A percentile compares a stretch with the other conserved stretches of the same genome.
These are phyloP conservation scores for Andricus grossulariae DNA, from an alignment of 1,140 invertebrate genomes.

Conservation along the genomic window DNA sequence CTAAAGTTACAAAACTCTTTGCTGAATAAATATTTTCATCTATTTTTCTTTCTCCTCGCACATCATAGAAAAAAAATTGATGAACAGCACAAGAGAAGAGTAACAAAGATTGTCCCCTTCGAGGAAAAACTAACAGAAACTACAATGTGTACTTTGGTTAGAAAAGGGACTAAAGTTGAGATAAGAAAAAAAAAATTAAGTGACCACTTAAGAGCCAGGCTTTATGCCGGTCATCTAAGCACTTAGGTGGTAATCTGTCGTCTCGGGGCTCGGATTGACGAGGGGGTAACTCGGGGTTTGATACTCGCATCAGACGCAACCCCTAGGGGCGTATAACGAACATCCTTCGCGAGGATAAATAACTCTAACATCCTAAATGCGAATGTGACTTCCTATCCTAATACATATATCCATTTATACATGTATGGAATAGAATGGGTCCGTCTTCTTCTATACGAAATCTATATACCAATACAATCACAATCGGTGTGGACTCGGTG, in stretches of 20 bases:
- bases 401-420: background rate
- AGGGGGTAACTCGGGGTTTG: constrained; percentile 46
- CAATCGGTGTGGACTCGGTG: constrained; percentile 43
- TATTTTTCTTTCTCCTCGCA: too few relatives aligned
- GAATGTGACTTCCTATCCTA: constrained; percentile 19
- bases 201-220: constrained; percentile 57
- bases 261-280: constrained; percentile 40
- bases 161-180: background rate
- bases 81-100: too few relatives aligned
- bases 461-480: constrained; percentile 12
- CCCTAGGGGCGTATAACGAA: constrained; percentile 52
- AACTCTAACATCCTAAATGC: constrained; percentile 41
- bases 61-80: too few relatives aligned
- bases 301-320: constrained; percentile 43
- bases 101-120: too few relatives aligned
- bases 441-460: background rate
- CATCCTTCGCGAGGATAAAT: constrained; percentile 45
- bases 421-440: background rate
- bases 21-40: too few relatives aligned
- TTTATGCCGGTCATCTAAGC: constrained; percentile 47
- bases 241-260: constrained; percentile 63
- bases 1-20: too few relatives aligned
- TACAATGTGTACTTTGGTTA: background rate
- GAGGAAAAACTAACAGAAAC: too few relatives aligned
- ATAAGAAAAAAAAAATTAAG: constrained; percentile 49